phyloP scores from a whole-genome alignment of 2,113 vertebrate genomes.

The Chlamydotis undulata region DNA sequence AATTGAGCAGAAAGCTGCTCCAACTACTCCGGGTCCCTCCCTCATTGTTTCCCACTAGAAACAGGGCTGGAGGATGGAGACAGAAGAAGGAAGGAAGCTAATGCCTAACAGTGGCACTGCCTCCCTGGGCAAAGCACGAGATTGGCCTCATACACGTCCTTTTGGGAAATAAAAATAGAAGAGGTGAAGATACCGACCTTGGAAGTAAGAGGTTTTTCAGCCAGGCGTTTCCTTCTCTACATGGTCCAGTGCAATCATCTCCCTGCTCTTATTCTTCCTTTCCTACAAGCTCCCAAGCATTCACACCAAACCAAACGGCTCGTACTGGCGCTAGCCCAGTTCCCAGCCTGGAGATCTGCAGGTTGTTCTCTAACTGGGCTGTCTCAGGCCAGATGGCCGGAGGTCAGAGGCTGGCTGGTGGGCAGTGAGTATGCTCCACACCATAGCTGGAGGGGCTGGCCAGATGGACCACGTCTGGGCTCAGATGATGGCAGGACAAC shows the following conservation, averaged over 20 bases:
- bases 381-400: background rate
- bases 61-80: background rate
- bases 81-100: background rate
- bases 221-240: background rate
- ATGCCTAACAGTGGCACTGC: background rate
- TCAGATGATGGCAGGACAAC: background rate
- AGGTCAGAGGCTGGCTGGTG: background rate
- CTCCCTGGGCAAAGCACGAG: background rate
- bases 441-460: background rate
- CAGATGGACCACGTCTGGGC: background rate
- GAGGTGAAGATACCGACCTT: background rate
- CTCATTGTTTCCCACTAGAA: background rate
- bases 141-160: background rate
- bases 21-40: background rate
- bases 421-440: background rate
- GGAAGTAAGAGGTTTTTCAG: background rate
- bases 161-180: background rate
- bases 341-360: background rate
- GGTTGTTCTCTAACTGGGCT: background rate
- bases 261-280: background rate
- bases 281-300: background rate
- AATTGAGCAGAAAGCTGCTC: background rate
- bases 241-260: background rate
- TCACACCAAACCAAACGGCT: background rate
- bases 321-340: fast-evolving